Evolutionary conservation across 1,140 invertebrate genomes (phyloP).

Genomic region (Mya arenaria): DNA sequence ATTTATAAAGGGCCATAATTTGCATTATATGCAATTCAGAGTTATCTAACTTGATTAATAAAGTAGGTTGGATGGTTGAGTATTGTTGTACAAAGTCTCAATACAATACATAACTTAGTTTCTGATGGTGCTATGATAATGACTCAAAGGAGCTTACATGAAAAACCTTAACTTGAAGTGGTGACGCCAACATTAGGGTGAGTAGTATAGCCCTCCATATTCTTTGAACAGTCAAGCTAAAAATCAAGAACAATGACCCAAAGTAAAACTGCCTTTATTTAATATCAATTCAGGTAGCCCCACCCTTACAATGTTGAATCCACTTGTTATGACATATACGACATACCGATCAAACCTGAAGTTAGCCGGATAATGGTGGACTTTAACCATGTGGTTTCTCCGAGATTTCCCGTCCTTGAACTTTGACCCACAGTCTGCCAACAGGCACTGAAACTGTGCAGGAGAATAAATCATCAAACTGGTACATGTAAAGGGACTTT

Average conservation of each 20-base stretch:
- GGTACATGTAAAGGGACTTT: too few relatives aligned
- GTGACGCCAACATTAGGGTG: not conserved
- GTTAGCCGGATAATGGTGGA: conserved; percentile 51
- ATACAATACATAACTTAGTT: too few relatives aligned
- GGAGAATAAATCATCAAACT: too few relatives aligned
- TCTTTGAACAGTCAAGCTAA: not conserved
- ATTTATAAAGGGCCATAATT: too few relatives aligned
- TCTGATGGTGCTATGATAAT: too few relatives aligned
- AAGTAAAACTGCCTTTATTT: not conserved
- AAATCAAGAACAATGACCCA: not conserved
- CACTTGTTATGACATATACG: not conserved
- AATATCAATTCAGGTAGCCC: not conserved
- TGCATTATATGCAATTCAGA: too few relatives aligned
- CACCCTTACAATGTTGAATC: not conserved
- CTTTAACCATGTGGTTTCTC: conserved; percentile 38
- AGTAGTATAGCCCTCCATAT: not conserved
- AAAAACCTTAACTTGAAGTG: not conserved
- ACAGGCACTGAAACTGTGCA: conserved; percentile 43
- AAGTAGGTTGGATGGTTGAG: too few relatives aligned
- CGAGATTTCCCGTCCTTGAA: conserved; percentile 14
- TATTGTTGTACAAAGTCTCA: too few relatives aligned
- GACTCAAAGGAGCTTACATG: too few relatives aligned
- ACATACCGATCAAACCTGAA: conserved; percentile 49
- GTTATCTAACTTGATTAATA: too few relatives aligned
- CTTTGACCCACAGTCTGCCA: conserved; percentile 33